Base-by-base conservation (phyloP, 2,888 invertebrate species). In the Agelastica alni region DNA sequence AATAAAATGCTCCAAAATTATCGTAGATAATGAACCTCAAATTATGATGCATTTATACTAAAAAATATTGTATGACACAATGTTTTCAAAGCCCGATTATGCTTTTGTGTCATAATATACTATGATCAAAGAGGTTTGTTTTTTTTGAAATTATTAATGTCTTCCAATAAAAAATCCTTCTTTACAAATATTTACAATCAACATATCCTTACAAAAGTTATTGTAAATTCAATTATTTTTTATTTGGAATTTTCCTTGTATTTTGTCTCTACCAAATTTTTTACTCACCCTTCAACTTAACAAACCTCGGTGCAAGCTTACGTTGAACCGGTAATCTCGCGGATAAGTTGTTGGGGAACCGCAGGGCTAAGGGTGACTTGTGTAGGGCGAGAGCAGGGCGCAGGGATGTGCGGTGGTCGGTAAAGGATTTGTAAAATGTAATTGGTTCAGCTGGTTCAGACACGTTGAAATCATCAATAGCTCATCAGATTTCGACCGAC, bases 391-490 rank as follows among this genome's bases (percentile, higher is more conserved):
- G 44, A 20, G 18, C 17, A 30, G 48, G 31, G 31, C 31, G 39
- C 31, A 48, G 48, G 41, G 49, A 42, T 39, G 20, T 20, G 32
- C 41, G 49, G 56, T 42, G 46, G 58, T 63, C 66, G 65, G 67
- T 67, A 70, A 74, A 76, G 76, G 77, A 77, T 77, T 77, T 77
- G 74, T 72, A 71, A 74, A 70, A 74, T 79, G 81, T 82, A 82
- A 82, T 82, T 82, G 82, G 82, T 80, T 82, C 82, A 82, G 82
- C 81, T 82, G 82, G 79, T 79, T 79, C 78, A 78, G 80, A 81
- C 80, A 80, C 78, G 78, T 78, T 79, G 76, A 77, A 79, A 80
- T 82, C 81, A 82, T 82, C 82, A 82, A 82, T 82, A 81, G 76
- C 82, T 82, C 82, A 80, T 82, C 81, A 81, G 62, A 55, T 57